A percentile compares a stretch with the other conserved stretches of the same genome.
phyloP scores from a whole-genome alignment of 2,888 invertebrate genomes.

The Orchestes rusci region DNA sequence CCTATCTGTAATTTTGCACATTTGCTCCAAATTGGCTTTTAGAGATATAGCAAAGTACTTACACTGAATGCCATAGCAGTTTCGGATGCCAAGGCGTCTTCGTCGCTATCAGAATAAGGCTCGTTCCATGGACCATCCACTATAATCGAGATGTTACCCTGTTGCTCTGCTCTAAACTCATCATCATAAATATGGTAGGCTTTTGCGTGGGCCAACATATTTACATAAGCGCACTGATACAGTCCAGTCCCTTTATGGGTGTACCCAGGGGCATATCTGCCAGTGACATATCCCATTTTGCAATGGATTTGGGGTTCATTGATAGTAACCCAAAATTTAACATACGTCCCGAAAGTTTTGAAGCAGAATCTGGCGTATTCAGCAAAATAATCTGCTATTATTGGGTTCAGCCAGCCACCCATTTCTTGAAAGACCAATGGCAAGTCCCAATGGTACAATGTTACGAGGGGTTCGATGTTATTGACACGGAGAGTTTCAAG shows the following conservation, averaged over 20 bases:
- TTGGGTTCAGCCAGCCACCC: conserved; percentile 58
- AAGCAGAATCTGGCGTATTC: conserved; percentile 52
- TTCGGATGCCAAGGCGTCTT: conserved; percentile 9
- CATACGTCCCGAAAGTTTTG: conserved; percentile 40
- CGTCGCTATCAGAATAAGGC: conserved; percentile 5
- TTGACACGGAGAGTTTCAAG: conserved; percentile 54
- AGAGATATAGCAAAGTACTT: conserved; percentile 3
- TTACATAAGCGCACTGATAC: conserved; percentile 58
- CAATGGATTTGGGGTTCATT: conserved; percentile 45
- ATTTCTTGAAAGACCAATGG: conserved; percentile 41
- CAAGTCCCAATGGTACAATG: conserved; percentile 50
- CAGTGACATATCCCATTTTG: conserved; percentile 30
- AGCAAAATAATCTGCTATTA: conserved; percentile 51
- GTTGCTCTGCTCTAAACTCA: conserved; percentile 50
- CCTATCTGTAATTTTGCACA: conserved; percentile 26
- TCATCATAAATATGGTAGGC: conserved; percentile 57
- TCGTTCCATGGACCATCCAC: conserved; percentile 19
- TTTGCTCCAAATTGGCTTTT: conserved; percentile 4
- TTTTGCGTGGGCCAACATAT: conserved; percentile 60
- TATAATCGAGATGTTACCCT: conserved; percentile 28
- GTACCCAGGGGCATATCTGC: conserved; percentile 28
- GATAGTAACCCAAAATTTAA: conserved; percentile 49
- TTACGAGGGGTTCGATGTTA: conserved; percentile 55
- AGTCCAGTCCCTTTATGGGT: conserved; percentile 13
- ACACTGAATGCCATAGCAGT: conserved; percentile 17